These are phyloP conservation scores for Halisarca cf. caerulea DNA, from an alignment of 37 sponge, comb jelly and placozoan species.

Conservation along the genomic window DNA sequence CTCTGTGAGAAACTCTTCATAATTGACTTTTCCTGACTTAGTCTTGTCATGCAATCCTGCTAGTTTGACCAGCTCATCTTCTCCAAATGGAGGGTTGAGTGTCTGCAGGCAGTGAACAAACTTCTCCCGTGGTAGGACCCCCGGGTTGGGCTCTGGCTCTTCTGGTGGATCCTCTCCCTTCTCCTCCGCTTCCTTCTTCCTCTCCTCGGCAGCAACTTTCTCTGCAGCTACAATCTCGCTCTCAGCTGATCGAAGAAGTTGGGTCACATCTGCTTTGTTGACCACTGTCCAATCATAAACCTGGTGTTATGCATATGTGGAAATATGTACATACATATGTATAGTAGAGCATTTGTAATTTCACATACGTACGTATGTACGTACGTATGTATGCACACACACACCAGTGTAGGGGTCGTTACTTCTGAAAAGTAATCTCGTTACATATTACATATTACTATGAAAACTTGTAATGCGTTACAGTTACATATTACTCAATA, in stretches of 20 bases:
- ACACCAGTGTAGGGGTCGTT: no score
- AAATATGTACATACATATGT: not conserved
- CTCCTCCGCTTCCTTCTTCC: not conserved
- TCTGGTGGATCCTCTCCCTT: not conserved
- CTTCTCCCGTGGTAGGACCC: slow-evolving; percentile 41
- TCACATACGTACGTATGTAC: no score
- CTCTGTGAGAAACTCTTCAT: slow-evolving; percentile 69
- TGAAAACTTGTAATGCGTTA: no score
- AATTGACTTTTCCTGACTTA: slow-evolving; percentile 68
- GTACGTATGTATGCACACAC: no score
- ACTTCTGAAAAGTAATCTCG: no score
- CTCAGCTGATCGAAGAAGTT: slow-evolving; percentile 42
- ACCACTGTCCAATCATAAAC: slow-evolving; percentile 80
- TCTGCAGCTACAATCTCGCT: not conserved
- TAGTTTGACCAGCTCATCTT: slow-evolving; percentile 48
- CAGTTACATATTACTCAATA: no score
- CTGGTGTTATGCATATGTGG: slow-evolving; percentile 36
- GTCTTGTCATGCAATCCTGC: slow-evolving; percentile 75
- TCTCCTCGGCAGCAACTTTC: not conserved
- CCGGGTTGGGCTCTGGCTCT: not conserved
- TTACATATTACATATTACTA: no score
- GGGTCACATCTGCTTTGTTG: slow-evolving; percentile 46
- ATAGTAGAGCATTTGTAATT: no score
- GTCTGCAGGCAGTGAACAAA: slow-evolving; percentile 24
- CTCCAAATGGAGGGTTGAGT: slow-evolving; percentile 28